phyloP scores from a whole-genome alignment of 2,113 vertebrate species.

The Sciurus niger region DNA sequence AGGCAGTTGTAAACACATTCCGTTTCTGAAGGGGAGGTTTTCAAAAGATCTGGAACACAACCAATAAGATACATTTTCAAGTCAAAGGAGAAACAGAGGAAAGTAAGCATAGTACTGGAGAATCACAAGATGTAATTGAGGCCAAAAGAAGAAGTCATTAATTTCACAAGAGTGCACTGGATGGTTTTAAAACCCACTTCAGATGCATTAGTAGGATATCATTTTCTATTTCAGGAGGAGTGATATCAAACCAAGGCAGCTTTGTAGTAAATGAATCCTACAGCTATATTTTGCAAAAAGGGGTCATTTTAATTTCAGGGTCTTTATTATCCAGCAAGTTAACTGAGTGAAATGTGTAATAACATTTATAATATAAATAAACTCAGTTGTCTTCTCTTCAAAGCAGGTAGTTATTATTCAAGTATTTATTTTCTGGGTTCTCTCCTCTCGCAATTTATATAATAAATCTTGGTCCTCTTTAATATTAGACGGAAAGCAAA shows the following conservation, averaged over 20 bases:
- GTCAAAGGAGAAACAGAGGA: slow-evolving; percentile 66
- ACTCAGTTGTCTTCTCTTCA: slow-evolving; percentile 78
- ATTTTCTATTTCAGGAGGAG: slow-evolving; percentile 81
- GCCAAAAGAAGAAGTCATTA: slow-evolving; percentile 81
- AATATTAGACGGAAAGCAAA: slow-evolving; percentile 57
- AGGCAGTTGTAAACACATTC: slow-evolving; percentile 52
- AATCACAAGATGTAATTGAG: slow-evolving; percentile 77
- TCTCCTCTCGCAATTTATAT: slow-evolving; percentile 62
- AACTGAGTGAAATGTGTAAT: slow-evolving; percentile 86
- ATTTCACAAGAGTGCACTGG: slow-evolving; percentile 81
- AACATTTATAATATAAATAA: slow-evolving; percentile 87
- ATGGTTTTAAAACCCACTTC: slow-evolving; percentile 82
- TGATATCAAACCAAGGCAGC: slow-evolving; percentile 84
- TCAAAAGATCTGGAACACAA: slow-evolving; percentile 53
- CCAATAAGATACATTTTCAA: slow-evolving; percentile 61
- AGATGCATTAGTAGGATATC: slow-evolving; percentile 83
- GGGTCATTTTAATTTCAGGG: slow-evolving; percentile 87
- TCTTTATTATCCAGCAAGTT: slow-evolving; percentile 87
- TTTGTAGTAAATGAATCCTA: slow-evolving; percentile 80
- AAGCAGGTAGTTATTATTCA: slow-evolving; percentile 78
- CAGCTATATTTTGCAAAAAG: slow-evolving; percentile 81
- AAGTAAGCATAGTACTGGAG: slow-evolving; percentile 29
- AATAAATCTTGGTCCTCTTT: slow-evolving; percentile 53
- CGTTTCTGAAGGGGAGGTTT: slow-evolving; percentile 54
- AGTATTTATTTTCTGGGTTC: slow-evolving; percentile 63